A percentile compares a stretch with the other conserved stretches of the same genome.
Conservation (phyloP, 30 jellyfish, hydroid and myxozoan genomes). For the Cassiopea andromeda region DNA sequence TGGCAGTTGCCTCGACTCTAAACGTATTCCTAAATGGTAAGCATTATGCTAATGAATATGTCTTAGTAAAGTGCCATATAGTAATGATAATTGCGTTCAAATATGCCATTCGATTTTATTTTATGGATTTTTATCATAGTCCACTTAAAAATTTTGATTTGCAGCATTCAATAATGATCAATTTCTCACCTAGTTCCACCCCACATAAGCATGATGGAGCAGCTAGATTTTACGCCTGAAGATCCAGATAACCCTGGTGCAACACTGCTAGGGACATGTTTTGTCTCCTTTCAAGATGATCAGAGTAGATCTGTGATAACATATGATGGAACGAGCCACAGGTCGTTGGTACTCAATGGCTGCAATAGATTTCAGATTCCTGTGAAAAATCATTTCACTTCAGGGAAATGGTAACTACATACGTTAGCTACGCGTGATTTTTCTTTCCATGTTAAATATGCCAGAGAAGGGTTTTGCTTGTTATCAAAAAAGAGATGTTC, state of each 20-base stretch:
- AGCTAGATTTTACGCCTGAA: not conserved
- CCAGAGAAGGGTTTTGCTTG: no score
- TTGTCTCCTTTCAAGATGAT: not conserved
- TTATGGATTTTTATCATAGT: no score
- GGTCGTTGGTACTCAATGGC: not conserved
- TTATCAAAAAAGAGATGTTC: no score
- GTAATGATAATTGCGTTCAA: no score
- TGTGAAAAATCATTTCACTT: not conserved
- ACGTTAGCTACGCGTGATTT: no score
- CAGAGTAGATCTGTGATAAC: not conserved
- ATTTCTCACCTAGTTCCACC: not conserved
- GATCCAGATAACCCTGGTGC: not conserved
- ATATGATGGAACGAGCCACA: not conserved
- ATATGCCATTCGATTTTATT: no score
- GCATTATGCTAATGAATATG: not conserved
- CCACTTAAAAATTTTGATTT: no score
- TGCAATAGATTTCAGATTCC: constrained; percentile 10
- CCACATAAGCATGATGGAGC: not conserved
- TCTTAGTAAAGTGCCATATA: no score
- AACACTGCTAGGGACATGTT: not conserved
- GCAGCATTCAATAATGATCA: not conserved
- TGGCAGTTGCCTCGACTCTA: not conserved
- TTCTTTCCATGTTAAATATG: no score
- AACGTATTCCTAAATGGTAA: not conserved
- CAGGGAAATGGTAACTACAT: constrained; percentile 11